phyloP scores from a whole-genome alignment of 2,113 vertebrate genomes.

The Motacilla tschutschensis region DNA sequence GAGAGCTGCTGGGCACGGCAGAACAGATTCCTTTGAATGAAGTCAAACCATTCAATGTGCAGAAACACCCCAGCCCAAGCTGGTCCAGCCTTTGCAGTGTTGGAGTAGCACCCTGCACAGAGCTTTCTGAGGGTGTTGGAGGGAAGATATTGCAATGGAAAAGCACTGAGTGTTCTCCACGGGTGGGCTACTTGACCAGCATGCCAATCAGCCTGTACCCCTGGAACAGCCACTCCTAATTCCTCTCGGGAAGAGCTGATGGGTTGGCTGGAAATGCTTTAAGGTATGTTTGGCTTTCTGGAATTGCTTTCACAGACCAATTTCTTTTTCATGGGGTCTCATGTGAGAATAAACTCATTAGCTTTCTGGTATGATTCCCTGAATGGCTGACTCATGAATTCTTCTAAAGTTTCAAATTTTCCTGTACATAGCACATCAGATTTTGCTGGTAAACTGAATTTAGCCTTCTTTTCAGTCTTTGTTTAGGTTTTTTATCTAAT shows the following conservation, averaged over 20 bases:
- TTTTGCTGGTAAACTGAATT: slow-evolving; percentile 19
- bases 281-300: slow-evolving; percentile 7
- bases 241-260: background rate
- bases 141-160: background rate
- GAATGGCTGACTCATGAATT: slow-evolving; percentile 25
- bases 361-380: background rate
- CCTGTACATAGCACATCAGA: background rate
- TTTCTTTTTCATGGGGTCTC: slow-evolving; percentile 25
- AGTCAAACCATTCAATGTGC: background rate
- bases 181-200: background rate
- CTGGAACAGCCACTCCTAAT: background rate
- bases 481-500: slow-evolving; percentile 27
- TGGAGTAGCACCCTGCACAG: background rate
- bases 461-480: slow-evolving; percentile 4
- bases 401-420: slow-evolving; percentile 19
- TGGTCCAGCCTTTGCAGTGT: background rate
- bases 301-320: slow-evolving; percentile 36
- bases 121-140: background rate
- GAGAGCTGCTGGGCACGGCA: background rate
- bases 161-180: background rate
- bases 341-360: slow-evolving; percentile 35
- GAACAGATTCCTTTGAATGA: background rate
- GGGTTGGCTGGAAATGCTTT: slow-evolving; percentile 17
- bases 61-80: background rate
- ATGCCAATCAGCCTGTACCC: background rate